These are phyloP conservation scores for Callipepla californica DNA, from an alignment of 2,113 vertebrate species.

Conservation along the genomic window DNA sequence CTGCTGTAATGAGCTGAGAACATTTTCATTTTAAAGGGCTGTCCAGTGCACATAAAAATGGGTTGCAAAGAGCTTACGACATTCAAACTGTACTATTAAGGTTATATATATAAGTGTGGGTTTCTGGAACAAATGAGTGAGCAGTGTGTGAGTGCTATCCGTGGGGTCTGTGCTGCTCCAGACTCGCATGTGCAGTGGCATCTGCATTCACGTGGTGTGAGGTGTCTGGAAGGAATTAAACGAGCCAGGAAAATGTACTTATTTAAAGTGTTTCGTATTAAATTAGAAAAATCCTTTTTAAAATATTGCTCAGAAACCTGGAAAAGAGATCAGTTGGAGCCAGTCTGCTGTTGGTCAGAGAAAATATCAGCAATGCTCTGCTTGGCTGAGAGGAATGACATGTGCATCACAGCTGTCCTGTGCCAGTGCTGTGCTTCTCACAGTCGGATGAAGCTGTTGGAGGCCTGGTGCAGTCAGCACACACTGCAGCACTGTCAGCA, in stretches of 20 bases:
- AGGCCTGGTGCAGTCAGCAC: not conserved
- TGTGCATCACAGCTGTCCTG: not conserved
- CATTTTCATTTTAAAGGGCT: not conserved
- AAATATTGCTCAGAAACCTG: not conserved
- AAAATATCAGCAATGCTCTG: not conserved
- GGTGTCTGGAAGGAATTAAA: not conserved
- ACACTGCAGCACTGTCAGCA: not conserved
- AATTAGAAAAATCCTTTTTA: not conserved
- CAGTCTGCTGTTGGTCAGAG: not conserved
- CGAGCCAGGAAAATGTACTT: not conserved
- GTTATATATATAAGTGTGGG: not conserved
- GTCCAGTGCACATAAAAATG: not conserved
- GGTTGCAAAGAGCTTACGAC: not conserved
- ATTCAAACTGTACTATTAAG: not conserved
- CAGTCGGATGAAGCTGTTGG: not conserved
- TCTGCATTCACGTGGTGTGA: not conserved
- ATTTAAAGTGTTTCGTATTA: not conserved
- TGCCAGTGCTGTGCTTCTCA: not conserved
- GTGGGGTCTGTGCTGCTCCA: not conserved
- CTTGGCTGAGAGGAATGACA: not conserved
- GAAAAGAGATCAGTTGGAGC: not conserved
- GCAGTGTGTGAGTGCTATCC: not conserved
- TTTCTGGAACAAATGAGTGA: not conserved
- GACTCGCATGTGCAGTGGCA: rapidly evolving
- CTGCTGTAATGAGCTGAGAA: not conserved